These are phyloP conservation scores for Corythoichthys intestinalis DNA, from an alignment of 2,113 vertebrate species.

Conservation along the genomic window DNA sequence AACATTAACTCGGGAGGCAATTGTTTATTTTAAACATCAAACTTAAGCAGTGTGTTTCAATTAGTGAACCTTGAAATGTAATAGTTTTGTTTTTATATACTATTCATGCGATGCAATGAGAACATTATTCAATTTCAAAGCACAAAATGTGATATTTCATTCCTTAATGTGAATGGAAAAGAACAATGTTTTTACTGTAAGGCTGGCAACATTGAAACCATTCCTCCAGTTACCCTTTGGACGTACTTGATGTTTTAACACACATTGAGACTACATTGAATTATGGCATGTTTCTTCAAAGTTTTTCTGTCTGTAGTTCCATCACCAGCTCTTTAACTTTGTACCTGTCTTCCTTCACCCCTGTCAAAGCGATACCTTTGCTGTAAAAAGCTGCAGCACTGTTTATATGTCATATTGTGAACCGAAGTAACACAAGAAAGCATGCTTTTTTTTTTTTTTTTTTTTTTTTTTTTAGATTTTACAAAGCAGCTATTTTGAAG, in stretches of 20 bases:
- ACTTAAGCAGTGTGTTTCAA: not conserved
- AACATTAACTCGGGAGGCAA: conserved; percentile 33
- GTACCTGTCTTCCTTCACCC: conserved; percentile 29
- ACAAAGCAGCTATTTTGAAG: too few species aligned
- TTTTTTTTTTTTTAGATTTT: too few species aligned
- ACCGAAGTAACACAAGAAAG: conserved; percentile 31
- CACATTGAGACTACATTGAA: conserved; percentile 32
- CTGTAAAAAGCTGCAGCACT: conserved; percentile 29
- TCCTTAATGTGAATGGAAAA: too few species aligned
- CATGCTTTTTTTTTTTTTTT: too few species aligned
- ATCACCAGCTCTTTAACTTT: conserved; percentile 29
- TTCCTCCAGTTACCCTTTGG: not conserved
- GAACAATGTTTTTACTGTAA: too few species aligned
- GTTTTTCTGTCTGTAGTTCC: conserved; percentile 38
- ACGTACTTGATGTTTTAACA: not conserved
- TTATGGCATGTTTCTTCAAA: conserved; percentile 48
- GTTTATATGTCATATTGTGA: conserved; percentile 18
- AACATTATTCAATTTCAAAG: too few species aligned
- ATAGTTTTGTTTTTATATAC: too few species aligned
- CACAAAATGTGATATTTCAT: too few species aligned
- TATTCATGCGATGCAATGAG: too few species aligned
- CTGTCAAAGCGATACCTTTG: conserved; percentile 24
- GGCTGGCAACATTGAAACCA: too few species aligned
- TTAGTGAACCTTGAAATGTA: not conserved
- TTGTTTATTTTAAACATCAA: conserved; percentile 8